Evolutionary conservation across 2,888 invertebrate genomes (phyloP), one percentile per base, ranked within the genome.

Genomic region (Parelbella ahira): DNA sequence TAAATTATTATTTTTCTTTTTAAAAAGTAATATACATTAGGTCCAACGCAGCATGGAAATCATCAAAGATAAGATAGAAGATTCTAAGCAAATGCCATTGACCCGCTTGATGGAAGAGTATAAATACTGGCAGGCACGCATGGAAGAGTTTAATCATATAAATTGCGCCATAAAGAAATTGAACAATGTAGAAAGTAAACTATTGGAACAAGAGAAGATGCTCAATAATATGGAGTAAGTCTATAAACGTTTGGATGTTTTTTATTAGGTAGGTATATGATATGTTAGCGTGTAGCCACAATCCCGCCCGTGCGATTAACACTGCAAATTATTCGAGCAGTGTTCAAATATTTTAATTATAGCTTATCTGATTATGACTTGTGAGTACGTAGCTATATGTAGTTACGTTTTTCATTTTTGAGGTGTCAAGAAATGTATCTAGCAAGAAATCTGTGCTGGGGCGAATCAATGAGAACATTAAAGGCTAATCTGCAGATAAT

Each of bases 91-190:
- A 0, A 47, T 49, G 1, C 55, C 67, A 0, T 36, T 65, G 0
- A 9, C 48, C 1, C 58, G 60, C 0, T 34, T 82, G 0, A 50
- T 62, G 9, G 52, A 63, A 3, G 81, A 82, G 38, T 55, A 58
- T 1, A 32, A 24, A 0, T 68, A 65, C 46, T 81, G 79, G 78
- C 45, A 50, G 13, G 44, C 34, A 2, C 66, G 52, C 15, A 20
- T 73, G 2, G 11, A 37, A 0, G 71, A 75, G 0, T 75, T 76
- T 23, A 48, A 58, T 1, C 47, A 54, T 11, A 68, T 79, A n/a
- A 56, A 63, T 1, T 32, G 49, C 0, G 57, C 55, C 0, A 29
- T 82, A 1, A 44, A 43, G 0, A 59, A 56, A 34, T 44, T 79
- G 1, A 62, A 65, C 18, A 38, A 29, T 0, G 66, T 65, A 20